phyloP scores from a whole-genome alignment of 1,140 invertebrate species.

The Thalassaphorura encarpata region DNA sequence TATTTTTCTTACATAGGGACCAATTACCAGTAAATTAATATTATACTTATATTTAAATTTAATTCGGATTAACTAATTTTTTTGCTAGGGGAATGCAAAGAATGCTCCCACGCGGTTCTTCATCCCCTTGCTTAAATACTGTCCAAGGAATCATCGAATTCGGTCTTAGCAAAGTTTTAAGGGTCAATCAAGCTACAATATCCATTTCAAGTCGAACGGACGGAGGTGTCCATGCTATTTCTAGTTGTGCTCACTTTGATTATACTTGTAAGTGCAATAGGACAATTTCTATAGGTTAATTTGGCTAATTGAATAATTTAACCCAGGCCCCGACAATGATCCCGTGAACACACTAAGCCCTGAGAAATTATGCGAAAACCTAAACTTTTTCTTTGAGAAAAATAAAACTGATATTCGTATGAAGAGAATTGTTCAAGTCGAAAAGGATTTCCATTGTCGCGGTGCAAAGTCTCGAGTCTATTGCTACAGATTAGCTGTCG shows the following conservation, averaged over 20 bases:
- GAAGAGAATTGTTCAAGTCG: constrained; percentile 21
- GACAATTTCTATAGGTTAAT: background rate
- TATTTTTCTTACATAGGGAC: constrained; percentile 30
- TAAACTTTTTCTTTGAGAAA: constrained; percentile 24
- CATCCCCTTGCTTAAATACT: background rate
- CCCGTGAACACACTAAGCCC: constrained; percentile 13
- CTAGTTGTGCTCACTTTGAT: constrained; percentile 16
- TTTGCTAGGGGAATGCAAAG: constrained; percentile 21
- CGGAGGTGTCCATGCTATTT: constrained; percentile 25
- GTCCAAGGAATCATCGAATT: constrained; percentile 28
- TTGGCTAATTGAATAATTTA: background rate
- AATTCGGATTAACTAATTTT: background rate
- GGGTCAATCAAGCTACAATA: background rate
- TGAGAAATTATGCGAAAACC: constrained; percentile 13
- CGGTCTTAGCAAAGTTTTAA: constrained; percentile 13
- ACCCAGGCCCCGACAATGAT: background rate
- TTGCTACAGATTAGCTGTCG: constrained; percentile 16
- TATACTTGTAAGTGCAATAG: background rate
- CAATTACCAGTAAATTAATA: constrained; percentile 20
- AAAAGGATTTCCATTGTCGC: constrained; percentile 6
- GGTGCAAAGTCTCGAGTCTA: constrained; percentile 21
- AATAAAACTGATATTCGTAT: constrained; percentile 24
- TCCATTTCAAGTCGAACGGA: constrained; percentile 24
- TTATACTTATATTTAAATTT: background rate
- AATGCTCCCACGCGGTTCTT: background rate